These are phyloP conservation scores for Enteromius unitaeniatus DNA, from an alignment of 2,797 vertebrate genomes.

Conservation along the genomic window DNA sequence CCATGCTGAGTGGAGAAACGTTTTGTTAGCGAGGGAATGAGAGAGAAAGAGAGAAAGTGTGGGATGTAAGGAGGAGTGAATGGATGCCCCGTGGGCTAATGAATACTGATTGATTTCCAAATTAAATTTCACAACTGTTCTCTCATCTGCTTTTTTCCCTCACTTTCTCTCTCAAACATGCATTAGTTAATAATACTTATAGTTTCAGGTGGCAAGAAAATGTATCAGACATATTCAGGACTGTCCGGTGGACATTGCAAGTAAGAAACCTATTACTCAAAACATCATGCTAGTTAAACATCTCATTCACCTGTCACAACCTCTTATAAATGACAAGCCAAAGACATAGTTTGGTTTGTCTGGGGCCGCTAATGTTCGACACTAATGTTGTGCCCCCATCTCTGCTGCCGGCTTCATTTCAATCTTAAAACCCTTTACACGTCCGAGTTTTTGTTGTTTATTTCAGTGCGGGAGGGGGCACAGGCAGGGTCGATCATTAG, in stretches of 20 bases:
- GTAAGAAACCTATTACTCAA: constrained; percentile 4
- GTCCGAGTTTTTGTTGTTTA: constrained; percentile 34
- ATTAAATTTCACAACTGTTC: constrained; percentile 64
- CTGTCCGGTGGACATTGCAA: neutral
- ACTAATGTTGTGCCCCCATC: constrained; percentile 51
- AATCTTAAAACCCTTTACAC: constrained; percentile 55
- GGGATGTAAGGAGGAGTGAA: constrained; percentile 62
- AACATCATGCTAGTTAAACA: constrained; percentile 27
- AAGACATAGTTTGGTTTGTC: constrained; percentile 47
- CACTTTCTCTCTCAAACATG: constrained; percentile 37
- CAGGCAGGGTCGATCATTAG: constrained; percentile 53
- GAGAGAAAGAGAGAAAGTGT: constrained; percentile 50
- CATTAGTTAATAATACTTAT: constrained; percentile 65
- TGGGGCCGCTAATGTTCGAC: constrained; percentile 55
- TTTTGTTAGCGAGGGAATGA: constrained; percentile 50
- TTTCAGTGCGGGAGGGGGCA: constrained; percentile 34
- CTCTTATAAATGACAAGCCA: constrained; percentile 55
- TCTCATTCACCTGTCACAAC: constrained; percentile 56
- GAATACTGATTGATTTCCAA: constrained; percentile 80
- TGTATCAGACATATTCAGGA: neutral
- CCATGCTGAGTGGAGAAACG: constrained; percentile 65
- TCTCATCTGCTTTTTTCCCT: constrained; percentile 48
- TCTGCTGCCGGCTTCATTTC: constrained; percentile 54
- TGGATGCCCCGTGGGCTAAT: constrained; percentile 64
- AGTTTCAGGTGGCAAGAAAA: constrained; percentile 16